Conservation (phyloP, 2,113 vertebrate genomes). For the Hirundichthys speculiger region DNA sequence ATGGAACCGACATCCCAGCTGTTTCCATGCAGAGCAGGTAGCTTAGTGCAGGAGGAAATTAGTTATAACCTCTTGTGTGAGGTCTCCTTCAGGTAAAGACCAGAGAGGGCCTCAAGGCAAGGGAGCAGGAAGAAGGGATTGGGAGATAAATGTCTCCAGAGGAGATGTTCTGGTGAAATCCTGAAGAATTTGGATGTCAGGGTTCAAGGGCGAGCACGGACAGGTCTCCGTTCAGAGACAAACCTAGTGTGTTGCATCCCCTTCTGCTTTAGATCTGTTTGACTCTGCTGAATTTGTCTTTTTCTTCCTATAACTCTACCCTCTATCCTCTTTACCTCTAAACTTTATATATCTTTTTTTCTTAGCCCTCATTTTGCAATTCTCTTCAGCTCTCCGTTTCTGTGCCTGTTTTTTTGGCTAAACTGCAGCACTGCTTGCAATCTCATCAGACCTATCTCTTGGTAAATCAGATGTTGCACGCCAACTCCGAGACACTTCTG, state of each 20-base stretch:
- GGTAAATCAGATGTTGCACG: constrained; percentile 35
- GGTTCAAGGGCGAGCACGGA: not conserved
- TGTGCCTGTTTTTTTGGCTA: constrained; percentile 36
- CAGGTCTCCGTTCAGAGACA: not conserved
- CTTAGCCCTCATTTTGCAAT: constrained; percentile 31
- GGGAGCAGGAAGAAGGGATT: not conserved
- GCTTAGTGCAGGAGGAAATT: no score
- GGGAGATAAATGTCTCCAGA: not conserved
- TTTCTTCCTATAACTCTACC: constrained; percentile 17
- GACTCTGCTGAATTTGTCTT: not conserved
- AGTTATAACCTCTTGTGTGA: no score
- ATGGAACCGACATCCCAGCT: no score
- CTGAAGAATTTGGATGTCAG: not conserved
- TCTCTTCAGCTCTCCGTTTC: constrained; percentile 4
- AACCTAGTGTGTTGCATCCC: not conserved
- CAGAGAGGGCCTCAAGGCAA: constrained; percentile 1
- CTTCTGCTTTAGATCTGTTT: not conserved
- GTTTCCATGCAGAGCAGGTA: no score
- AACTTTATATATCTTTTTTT: no score
- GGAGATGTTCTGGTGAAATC: not conserved
- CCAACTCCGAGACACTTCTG: constrained; percentile 48
- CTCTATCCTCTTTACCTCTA: no score
- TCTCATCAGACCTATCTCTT: constrained; percentile 53
- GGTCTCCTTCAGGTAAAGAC: no score
- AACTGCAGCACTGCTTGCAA: constrained; percentile 35